Conservation (phyloP, 2,113 vertebrate species). For the Malurus alboscapulatus region DNA sequence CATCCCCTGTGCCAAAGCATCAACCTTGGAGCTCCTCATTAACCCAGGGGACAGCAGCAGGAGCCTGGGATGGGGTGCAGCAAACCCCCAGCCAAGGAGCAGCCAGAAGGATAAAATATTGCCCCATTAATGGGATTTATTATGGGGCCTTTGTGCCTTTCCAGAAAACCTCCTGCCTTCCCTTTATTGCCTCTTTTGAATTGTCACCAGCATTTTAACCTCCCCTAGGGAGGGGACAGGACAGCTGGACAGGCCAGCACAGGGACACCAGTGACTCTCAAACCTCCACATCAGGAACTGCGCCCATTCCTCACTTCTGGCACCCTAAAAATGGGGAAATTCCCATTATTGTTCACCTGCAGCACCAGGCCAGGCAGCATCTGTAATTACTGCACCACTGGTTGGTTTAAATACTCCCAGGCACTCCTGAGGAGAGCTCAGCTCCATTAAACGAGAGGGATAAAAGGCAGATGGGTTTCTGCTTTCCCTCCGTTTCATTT, state of each 20-base stretch:
- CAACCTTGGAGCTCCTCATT: neutral
- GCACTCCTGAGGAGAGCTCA: neutral
- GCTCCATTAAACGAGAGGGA: neutral
- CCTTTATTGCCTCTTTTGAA: neutral
- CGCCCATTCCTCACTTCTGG: neutral
- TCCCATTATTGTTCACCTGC: neutral
- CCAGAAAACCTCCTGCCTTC: neutral
- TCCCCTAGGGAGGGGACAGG: neutral
- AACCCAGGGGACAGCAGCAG: neutral
- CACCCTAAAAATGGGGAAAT: neutral
- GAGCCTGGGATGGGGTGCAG: neutral
- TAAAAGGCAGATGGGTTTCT: neutral
- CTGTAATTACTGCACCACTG: neutral
- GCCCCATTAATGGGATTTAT: neutral
- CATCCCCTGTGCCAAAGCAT: neutral
- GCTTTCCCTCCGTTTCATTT: conserved; percentile 3
- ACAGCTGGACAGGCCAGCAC: neutral
- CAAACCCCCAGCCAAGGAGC: neutral
- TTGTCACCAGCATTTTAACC: neutral
- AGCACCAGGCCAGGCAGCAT: neutral
- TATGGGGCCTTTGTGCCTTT: neutral
- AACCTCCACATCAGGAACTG: neutral
- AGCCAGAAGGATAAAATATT: neutral
- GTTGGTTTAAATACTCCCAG: conserved; percentile 21
- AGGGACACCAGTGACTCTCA: neutral